Conservation (phyloP, 2,888 invertebrate species). For the Epirrita christyi region DNA sequence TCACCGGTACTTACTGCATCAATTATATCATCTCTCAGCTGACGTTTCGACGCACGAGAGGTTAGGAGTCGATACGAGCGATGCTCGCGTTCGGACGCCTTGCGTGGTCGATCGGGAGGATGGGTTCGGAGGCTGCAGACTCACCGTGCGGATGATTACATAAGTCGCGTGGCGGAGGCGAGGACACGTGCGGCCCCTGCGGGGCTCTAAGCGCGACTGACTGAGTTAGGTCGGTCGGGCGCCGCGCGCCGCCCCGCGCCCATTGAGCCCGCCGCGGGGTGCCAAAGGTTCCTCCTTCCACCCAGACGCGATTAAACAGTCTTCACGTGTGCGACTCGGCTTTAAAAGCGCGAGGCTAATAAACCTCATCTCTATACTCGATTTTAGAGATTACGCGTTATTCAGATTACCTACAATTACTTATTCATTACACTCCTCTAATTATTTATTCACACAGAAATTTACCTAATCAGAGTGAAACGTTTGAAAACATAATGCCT, state of each 20-base stretch:
- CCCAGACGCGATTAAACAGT: conserved; percentile 75
- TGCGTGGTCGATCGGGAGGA: conserved; percentile 62
- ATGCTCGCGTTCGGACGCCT: conserved; percentile 42
- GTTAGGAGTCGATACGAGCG: conserved; percentile 55
- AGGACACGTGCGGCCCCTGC: conserved; percentile 77
- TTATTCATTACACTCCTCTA: conserved; percentile 27
- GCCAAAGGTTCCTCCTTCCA: conserved; percentile 56
- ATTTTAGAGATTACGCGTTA: conserved; percentile 57
- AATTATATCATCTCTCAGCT: conserved; percentile 81
- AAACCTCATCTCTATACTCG: conserved; percentile 65
- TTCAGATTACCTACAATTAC: conserved; percentile 46
- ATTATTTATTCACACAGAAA: conserved; percentile 22
- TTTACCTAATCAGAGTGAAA: conserved; percentile 4
- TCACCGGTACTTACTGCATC: conserved; percentile 80
- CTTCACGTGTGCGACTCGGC: conserved; percentile 70
- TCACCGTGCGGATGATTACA: conserved; percentile 82
- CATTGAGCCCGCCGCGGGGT: conserved; percentile 64
- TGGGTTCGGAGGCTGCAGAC: conserved; percentile 76
- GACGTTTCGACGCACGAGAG: conserved; percentile 54
- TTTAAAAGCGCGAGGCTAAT: conserved; percentile 65
- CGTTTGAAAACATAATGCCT: background rate
- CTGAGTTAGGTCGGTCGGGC: conserved; percentile 61
- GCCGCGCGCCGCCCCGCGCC: conserved; percentile 73
- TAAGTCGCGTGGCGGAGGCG: conserved; percentile 76
- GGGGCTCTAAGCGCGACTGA: conserved; percentile 82